Conservation (phyloP, 2,888 invertebrate genomes). For the Sphaerophoria taeniata region DNA sequence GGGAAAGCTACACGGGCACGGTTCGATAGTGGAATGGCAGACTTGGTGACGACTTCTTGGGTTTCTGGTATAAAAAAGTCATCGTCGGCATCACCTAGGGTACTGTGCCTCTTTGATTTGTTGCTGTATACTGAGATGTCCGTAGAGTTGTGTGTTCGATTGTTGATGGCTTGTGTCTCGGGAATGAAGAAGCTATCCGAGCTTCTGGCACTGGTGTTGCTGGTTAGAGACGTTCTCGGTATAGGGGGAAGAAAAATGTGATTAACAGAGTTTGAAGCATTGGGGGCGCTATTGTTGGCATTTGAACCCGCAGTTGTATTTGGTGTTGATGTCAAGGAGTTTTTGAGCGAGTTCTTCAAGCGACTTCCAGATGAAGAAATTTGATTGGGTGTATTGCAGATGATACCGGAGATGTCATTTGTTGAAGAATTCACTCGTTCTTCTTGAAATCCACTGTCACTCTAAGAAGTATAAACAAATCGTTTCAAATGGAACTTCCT, state of each 20-base stretch:
- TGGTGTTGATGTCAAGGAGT: slow-evolving; percentile 44
- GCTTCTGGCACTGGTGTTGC: slow-evolving; percentile 52
- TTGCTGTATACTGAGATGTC: slow-evolving; percentile 40
- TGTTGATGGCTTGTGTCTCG: slow-evolving; percentile 73
- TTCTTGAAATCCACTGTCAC: slow-evolving; percentile 59
- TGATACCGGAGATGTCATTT: slow-evolving; percentile 23
- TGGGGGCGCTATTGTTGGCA: neutral
- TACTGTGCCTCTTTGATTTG: slow-evolving; percentile 10
- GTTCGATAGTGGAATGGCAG: slow-evolving; percentile 26
- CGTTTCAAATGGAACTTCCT: no score
- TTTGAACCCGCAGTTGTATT: slow-evolving; percentile 20
- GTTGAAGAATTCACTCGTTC: slow-evolving; percentile 25
- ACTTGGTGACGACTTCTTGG: slow-evolving; percentile 74
- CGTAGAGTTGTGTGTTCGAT: neutral
- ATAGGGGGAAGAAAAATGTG: slow-evolving; percentile 27
- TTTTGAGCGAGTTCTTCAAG: slow-evolving; percentile 25
- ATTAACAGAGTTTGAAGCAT: neutral
- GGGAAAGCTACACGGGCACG: slow-evolving; percentile 49
- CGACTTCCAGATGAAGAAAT: slow-evolving; percentile 12
- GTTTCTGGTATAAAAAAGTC: slow-evolving; percentile 78
- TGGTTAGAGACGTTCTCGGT: slow-evolving; percentile 27
- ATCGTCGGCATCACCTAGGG: slow-evolving; percentile 70
- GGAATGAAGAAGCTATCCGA: slow-evolving; percentile 76
- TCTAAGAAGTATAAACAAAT: slow-evolving; percentile 26
- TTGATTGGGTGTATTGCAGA: slow-evolving; percentile 48